Conservation (phyloP, 2,797 vertebrate species). For the Leptatherina wallacei region DNA sequence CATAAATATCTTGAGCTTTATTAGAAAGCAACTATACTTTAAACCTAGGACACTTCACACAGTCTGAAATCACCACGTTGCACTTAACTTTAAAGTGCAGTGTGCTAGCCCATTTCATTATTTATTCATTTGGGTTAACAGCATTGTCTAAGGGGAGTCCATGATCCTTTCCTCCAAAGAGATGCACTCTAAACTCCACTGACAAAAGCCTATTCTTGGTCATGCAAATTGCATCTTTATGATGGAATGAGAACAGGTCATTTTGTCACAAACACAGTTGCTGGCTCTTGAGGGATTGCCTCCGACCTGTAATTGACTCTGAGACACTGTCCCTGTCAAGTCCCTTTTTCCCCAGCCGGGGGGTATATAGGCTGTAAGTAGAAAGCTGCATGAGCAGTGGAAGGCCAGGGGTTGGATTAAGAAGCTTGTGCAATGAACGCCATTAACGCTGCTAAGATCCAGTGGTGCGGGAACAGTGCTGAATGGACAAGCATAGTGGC, state of each 20-base stretch:
- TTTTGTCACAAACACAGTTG: slow-evolving; percentile 72
- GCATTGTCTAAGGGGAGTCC: slow-evolving; percentile 65
- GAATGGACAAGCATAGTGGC: slow-evolving; percentile 64
- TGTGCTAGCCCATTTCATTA: slow-evolving; percentile 69
- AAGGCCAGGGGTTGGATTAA: slow-evolving; percentile 67
- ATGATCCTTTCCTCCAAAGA: slow-evolving; percentile 66
- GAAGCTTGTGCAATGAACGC: slow-evolving; percentile 63
- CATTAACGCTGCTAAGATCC: slow-evolving; percentile 73
- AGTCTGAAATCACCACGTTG: slow-evolving; percentile 40
- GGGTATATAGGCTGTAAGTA: slow-evolving; percentile 45
- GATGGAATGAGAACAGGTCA: slow-evolving; percentile 61
- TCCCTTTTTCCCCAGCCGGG: slow-evolving; percentile 46
- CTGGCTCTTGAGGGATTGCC: slow-evolving; percentile 68
- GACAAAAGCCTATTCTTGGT: slow-evolving; percentile 34
- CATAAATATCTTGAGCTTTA: slow-evolving; percentile 25
- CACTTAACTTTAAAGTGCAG: slow-evolving; percentile 64
- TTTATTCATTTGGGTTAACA: slow-evolving; percentile 76
- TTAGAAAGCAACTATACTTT: slow-evolving; percentile 20
- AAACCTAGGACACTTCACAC: slow-evolving; percentile 38
- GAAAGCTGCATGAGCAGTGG: slow-evolving; percentile 53
- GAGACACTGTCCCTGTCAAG: slow-evolving; percentile 67
- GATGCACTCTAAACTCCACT: slow-evolving; percentile 60
- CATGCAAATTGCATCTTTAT: slow-evolving; percentile 68
- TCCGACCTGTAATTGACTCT: slow-evolving; percentile 79
- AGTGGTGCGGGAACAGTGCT: slow-evolving; percentile 59